Evolutionary conservation across 2,113 vertebrate species (phyloP), one percentile per base, ranked within the genome.

Genomic region (Penelope pileata): DNA sequence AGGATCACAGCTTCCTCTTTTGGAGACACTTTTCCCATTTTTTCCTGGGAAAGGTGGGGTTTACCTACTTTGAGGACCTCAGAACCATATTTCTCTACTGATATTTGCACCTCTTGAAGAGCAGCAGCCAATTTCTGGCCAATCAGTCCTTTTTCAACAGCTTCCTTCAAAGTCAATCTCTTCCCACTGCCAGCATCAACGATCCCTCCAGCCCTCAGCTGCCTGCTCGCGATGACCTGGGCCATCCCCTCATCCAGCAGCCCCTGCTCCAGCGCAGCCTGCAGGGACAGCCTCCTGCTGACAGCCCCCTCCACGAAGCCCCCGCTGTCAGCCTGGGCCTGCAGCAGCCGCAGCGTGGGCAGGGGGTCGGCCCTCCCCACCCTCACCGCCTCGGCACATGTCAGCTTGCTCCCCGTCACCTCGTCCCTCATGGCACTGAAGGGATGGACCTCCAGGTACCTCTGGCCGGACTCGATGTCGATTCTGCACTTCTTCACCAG

Each of bases 401-500:
- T 97, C 66, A 99, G 92, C 6, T 40, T 81, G 23, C 60, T 59
- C 76, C 97, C 94, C 1, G 96, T 97, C n/a, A 47, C 66, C 60
- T 96, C 86, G 51, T 98, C 97, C 89, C 24, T 87, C 95, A 99
- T 29, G 48, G 98, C 98, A 54, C 93, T 93, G 92, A 99, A 99
- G 54, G 98, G 98, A 93, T 98, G 98, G 47, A 99, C 97, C 92
- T 99, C 98, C 77, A 99, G 96, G 66, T 99, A 99, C 77, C 99
- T 98, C 88, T 98, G 98, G 26, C 99, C 99, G 32, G 99, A 99
- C 26, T 98, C 97, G 27, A 99, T 86, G 78, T 99, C 99, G 58
- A 99, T 99, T 85, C 97, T 99, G 34, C 99, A 99, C 95, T 98
- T 98, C 88, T 98, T 99, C n/a, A 99, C 62, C 64, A 99, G 90